A percentile compares a stretch with the other conserved stretches of the same genome.
These are phyloP conservation scores for Pseudomyrmex concolor DNA, from an alignment of 1,140 invertebrate species.

Conservation along the genomic window DNA sequence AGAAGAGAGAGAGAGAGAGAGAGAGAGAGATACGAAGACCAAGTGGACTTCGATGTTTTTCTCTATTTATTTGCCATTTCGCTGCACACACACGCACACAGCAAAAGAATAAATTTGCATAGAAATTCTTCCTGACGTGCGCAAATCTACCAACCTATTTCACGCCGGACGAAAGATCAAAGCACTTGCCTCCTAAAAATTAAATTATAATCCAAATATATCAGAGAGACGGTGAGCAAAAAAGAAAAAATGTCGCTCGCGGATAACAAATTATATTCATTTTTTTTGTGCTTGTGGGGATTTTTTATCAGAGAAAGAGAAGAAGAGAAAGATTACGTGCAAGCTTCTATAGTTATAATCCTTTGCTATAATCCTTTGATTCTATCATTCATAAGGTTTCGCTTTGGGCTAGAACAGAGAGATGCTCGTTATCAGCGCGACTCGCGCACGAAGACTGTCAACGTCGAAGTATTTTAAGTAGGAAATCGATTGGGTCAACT, in stretches of 20 bases:
- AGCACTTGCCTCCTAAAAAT: slow-evolving; percentile 58
- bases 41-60: slow-evolving; percentile 53
- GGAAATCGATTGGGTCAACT: slow-evolving; percentile 23
- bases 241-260: neutral
- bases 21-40: neutral
- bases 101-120: slow-evolving; percentile 68
- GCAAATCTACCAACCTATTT: slow-evolving; percentile 65
- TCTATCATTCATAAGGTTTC: slow-evolving; percentile 22
- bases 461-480: slow-evolving; percentile 27
- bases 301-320: slow-evolving; percentile 15
- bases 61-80: slow-evolving; percentile 63
- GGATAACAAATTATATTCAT: slow-evolving; percentile 36
- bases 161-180: slow-evolving; percentile 62
- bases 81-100: neutral
- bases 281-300: neutral
- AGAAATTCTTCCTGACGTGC: slow-evolving; percentile 62
- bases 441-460: neutral
- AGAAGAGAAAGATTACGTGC: slow-evolving; percentile 34
- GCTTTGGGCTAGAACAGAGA: slow-evolving; percentile 5
- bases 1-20: neutral
- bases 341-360: slow-evolving; percentile 53
- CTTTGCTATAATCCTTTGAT: slow-evolving; percentile 40
- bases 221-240: slow-evolving; percentile 27
- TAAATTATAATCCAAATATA: slow-evolving; percentile 58
- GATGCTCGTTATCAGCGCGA: slow-evolving; percentile 25